Conservation (phyloP, 2,888 invertebrate genomes). For the Ormyrus rosae region DNA sequence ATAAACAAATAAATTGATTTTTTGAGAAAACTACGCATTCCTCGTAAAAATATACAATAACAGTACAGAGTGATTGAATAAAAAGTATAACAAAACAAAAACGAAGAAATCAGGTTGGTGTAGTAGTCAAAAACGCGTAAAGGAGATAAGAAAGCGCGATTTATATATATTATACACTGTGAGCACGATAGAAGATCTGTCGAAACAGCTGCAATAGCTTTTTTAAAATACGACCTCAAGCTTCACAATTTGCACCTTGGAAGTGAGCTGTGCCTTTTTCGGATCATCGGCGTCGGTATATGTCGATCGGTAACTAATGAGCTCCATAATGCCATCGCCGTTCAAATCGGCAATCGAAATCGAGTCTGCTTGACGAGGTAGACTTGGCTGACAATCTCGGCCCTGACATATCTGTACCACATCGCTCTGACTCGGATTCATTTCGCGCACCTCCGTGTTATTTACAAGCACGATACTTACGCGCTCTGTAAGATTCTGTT, state of each 20-base stretch:
- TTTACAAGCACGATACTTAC: conserved; percentile 89
- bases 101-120: neutral
- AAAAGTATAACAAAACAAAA: neutral
- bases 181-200: too few species aligned
- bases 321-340: conserved; percentile 85
- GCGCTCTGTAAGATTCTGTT: conserved; percentile 80
- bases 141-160: conserved; percentile 1
- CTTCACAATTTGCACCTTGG: conserved; percentile 71
- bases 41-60: conserved; percentile 25
- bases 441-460: conserved; percentile 83
- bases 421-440: conserved; percentile 88
- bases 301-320: conserved; percentile 82
- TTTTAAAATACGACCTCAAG: conserved; percentile 64
- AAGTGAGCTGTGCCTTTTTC: conserved; percentile 62
- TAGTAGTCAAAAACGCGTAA: neutral
- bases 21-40: neutral
- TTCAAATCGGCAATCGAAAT: conserved; percentile 84
- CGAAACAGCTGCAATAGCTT: too few species aligned
- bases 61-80: neutral
- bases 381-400: conserved; percentile 83
- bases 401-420: conserved; percentile 84
- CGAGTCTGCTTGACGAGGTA: conserved; percentile 83
- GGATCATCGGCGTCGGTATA: conserved; percentile 60
- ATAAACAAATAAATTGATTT: conserved; percentile 7
- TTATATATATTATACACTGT: too few species aligned